These are phyloP conservation scores for Selenia dentaria DNA, from an alignment of 2,888 invertebrate species.

Conservation along the genomic window DNA sequence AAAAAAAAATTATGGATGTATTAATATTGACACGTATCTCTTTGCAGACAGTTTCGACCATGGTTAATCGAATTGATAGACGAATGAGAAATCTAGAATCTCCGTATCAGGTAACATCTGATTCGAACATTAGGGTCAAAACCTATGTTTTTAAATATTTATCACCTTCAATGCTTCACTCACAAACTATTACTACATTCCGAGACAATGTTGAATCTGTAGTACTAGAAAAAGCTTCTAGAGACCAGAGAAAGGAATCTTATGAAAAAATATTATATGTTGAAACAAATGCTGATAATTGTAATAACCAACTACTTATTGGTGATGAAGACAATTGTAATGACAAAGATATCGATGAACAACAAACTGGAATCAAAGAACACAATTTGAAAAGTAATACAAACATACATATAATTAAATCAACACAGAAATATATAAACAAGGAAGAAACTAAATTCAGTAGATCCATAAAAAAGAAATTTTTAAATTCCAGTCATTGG, in stretches of 20 bases:
- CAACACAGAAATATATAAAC: neutral
- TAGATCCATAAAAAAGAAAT: conserved; percentile 3
- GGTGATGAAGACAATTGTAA: too few relatives aligned
- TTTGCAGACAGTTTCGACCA: neutral
- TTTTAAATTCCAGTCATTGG: neutral
- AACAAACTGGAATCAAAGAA: too few relatives aligned
- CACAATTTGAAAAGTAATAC: too few relatives aligned
- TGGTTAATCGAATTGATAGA: neutral
- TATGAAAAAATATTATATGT: too few relatives aligned
- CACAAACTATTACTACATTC: too few relatives aligned
- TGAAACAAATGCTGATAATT: too few relatives aligned
- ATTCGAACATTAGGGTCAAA: neutral
- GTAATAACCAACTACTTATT: too few relatives aligned
- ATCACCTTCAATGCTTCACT: neutral
- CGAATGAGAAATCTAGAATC: neutral
- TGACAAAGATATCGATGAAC: too few relatives aligned
- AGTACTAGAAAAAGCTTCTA: too few relatives aligned
- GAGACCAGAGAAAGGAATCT: too few relatives aligned
- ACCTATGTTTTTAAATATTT: neutral
- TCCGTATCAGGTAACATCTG: neutral
- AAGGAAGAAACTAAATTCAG: neutral
- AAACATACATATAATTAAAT: neutral
- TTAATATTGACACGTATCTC: neutral
- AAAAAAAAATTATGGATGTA: neutral
- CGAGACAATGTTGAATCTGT: too few relatives aligned